These are phyloP conservation scores for Ceryle rudis DNA, from an alignment of 2,797 vertebrate genomes.

Conservation along the genomic window DNA sequence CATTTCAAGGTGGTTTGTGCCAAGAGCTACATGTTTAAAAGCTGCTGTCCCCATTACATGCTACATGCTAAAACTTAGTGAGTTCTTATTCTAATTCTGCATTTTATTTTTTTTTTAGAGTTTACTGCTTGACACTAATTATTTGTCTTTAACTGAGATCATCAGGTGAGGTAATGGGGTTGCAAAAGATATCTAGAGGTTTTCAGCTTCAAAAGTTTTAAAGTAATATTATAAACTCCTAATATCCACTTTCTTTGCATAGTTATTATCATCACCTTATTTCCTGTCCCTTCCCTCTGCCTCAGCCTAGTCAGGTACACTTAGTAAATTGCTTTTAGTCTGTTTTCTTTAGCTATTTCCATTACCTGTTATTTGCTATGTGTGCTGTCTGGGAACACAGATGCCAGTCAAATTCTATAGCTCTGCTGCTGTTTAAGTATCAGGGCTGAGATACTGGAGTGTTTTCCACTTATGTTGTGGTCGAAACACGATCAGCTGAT, in stretches of 20 bases:
- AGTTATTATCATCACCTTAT: neutral
- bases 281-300: neutral
- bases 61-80: neutral
- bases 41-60: neutral
- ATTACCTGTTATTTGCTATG: neutral
- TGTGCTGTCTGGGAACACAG: neutral
- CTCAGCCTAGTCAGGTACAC: neutral
- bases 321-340: neutral
- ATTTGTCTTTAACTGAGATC: neutral
- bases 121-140: neutral
- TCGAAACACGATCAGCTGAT: neutral
- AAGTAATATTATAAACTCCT: neutral
- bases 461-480: neutral
- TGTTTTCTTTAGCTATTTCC: neutral
- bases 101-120: neutral
- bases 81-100: neutral
- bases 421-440: neutral
- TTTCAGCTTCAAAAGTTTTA: neutral
- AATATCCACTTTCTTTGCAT: neutral
- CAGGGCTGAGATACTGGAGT: neutral
- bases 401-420: neutral
- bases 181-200: neutral
- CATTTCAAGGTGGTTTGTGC: constrained; percentile 7
- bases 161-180: neutral
- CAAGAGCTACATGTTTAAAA: neutral